Conservation (phyloP, 2,113 vertebrate species). For the Cromileptes altivelis region DNA sequence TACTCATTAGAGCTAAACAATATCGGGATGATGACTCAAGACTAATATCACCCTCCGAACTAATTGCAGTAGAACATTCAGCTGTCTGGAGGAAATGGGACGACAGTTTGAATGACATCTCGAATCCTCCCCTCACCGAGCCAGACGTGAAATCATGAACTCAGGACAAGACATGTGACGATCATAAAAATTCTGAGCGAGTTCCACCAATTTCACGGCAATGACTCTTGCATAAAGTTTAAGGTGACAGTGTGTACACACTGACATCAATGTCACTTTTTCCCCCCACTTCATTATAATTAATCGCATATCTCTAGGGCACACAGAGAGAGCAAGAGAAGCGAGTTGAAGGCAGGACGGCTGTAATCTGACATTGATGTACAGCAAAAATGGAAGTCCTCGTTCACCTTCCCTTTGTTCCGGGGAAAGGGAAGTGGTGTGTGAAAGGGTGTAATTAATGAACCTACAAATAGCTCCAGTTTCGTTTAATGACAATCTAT, state of each 20-base stretch:
- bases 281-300: conserved; percentile 66
- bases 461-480: conserved; percentile 81
- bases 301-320: conserved; percentile 76
- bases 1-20: conserved; percentile 70
- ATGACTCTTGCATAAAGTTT: conserved; percentile 75
- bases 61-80: conserved; percentile 56
- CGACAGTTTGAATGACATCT: conserved; percentile 28
- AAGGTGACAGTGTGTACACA: conserved; percentile 71
- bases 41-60: conserved; percentile 37
- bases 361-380: conserved; percentile 80
- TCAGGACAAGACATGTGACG: conserved; percentile 30
- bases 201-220: conserved; percentile 72
- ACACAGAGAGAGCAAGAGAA: conserved; percentile 42
- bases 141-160: conserved; percentile 27
- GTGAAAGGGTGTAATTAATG: conserved; percentile 85
- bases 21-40: conserved; percentile 55
- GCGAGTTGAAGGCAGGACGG: conserved; percentile 48
- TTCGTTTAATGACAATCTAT: conserved; percentile 83
- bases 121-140: conserved; percentile 13
- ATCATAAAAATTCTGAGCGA: conserved; percentile 47
- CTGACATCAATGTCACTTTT: conserved; percentile 68
- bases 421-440: conserved; percentile 75
- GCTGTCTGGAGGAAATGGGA: conserved; percentile 39
- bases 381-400: conserved; percentile 80
- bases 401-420: conserved; percentile 82